Base-by-base conservation (phyloP, 2,888 invertebrate genomes). In the Netelia fuscicornis region DNA sequence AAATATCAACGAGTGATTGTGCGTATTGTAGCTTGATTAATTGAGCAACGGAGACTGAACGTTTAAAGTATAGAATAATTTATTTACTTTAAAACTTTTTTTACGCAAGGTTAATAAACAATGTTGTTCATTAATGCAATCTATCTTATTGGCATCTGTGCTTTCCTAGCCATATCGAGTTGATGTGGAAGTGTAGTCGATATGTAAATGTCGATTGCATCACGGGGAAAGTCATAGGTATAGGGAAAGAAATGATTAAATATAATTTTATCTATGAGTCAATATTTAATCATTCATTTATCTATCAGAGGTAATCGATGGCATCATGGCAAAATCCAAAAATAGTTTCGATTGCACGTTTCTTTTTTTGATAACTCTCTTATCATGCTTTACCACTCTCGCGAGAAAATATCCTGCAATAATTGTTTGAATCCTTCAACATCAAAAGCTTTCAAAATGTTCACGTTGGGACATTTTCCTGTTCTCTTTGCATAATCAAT, bases 401-500 rank as follows among this genome's bases (percentile, higher is more conserved):
- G 67, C 13, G 64, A 70, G 54, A 85, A 85, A 23, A 82, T 67
- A 2, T 75, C 17, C 0, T 72, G 54, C 44, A 85, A 48, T 44
- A 74, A 20, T 58, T 17, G 2, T 8, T 86, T 80, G 37, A 86
- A 84, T 10, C 23, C 48, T 23, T 74, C 70, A 23, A 85, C 76
- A 60, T 86, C 56, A 67, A 86, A 78, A 58, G 52, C 30, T 25
- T 85, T 54, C 10, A 85, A 9, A 23, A 86, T 86, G 60, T 81
- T 68, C 13, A 58, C 85, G 76, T 86, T 86, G 6, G 25, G 54
- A 0, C 44, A 56, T 37, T 83, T 84, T 20, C 70, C 77, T n/a
- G 83, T 76, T 70, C n/a, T n/a, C 20, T 81, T 62, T 17, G 56
- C 25, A 52, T 90, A 91, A 83, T 92, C 91, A 0, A 91, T 87